Conservation (phyloP, 2,797 vertebrate genomes). For the Mallotus villosus region DNA sequence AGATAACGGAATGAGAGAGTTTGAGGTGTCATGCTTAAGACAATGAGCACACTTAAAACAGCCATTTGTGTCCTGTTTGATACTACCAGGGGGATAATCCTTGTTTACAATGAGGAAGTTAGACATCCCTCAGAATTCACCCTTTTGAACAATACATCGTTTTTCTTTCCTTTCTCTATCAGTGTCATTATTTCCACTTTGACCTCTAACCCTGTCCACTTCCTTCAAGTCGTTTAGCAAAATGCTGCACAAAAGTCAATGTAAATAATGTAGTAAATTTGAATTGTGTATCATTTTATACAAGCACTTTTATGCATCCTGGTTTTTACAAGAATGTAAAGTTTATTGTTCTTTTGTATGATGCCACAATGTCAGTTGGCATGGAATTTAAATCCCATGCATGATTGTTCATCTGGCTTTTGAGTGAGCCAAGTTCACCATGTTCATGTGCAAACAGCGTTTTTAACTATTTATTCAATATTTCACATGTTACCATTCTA, state of each 20-base stretch:
- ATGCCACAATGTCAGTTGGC: constrained; percentile 23
- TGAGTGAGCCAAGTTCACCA: constrained; percentile 2
- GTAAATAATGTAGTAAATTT: constrained; percentile 55
- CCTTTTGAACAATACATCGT: constrained; percentile 39
- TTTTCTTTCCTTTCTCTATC: constrained; percentile 33
- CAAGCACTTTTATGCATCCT: constrained; percentile 72
- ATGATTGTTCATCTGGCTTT: constrained; percentile 24
- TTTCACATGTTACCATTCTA: constrained; percentile 9
- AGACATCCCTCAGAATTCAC: constrained; percentile 10
- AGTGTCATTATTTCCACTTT: background rate
- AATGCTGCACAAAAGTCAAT: constrained; percentile 56
- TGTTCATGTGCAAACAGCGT: constrained; percentile 19
- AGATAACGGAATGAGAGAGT: constrained; percentile 46
- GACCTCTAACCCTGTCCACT: constrained; percentile 26
- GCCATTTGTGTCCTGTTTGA: constrained; percentile 20
- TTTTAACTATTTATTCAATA: constrained; percentile 18
- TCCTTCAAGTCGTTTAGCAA: constrained; percentile 22
- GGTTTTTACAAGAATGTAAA: constrained; percentile 66
- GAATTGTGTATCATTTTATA: constrained; percentile 58
- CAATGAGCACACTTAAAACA: constrained; percentile 57
- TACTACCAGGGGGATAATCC: constrained; percentile 31
- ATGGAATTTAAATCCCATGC: constrained; percentile 15
- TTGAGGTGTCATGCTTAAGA: constrained; percentile 61
- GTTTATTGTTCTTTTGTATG: constrained; percentile 51
- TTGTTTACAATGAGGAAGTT: constrained; percentile 55